Conservation (phyloP, 2,113 vertebrate genomes). For the Triplophysa dalaica region DNA sequence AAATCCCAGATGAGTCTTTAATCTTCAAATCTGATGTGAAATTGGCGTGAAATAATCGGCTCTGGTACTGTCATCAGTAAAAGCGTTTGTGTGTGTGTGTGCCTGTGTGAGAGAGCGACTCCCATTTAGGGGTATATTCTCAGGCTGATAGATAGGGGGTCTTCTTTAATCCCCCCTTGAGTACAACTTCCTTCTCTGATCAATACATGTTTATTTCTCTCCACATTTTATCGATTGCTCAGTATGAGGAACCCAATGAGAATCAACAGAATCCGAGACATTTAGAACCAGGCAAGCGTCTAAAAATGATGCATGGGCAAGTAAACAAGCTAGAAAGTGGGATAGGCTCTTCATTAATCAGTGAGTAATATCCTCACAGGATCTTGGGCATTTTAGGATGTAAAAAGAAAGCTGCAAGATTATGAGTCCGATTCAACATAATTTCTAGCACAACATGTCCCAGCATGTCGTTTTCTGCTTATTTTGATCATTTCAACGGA, state of each 20-base stretch:
- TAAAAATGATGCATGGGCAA: constrained; percentile 27
- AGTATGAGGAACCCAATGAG: constrained; percentile 40
- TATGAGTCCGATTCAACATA: not conserved
- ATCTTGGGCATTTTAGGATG: not conserved
- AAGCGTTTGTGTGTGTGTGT: not conserved
- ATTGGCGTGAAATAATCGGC: constrained; percentile 51
- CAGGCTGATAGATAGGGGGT: not conserved
- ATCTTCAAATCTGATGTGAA: constrained; percentile 51
- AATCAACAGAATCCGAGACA: constrained; percentile 49
- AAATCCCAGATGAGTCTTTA: constrained; percentile 54
- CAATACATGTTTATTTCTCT: constrained; percentile 62
- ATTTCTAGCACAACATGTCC: not conserved
- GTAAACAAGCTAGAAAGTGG: constrained; percentile 36
- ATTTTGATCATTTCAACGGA: constrained; percentile 5
- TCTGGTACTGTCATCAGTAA: constrained; percentile 36
- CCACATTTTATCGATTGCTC: constrained; percentile 56
- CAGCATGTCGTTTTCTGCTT: constrained; percentile 1
- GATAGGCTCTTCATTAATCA: constrained; percentile 15
- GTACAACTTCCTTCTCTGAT: constrained; percentile 47
- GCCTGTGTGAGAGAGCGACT: not conserved
- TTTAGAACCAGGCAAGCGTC: constrained; percentile 53
- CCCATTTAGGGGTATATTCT: not conserved
- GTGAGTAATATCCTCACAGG: constrained; percentile 22
- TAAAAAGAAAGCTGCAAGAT: constrained; percentile 1
- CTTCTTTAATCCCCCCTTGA: constrained; percentile 30